Evolutionary conservation across 2,113 vertebrate genomes (phyloP).

Genomic region (Charina bottae): DNA sequence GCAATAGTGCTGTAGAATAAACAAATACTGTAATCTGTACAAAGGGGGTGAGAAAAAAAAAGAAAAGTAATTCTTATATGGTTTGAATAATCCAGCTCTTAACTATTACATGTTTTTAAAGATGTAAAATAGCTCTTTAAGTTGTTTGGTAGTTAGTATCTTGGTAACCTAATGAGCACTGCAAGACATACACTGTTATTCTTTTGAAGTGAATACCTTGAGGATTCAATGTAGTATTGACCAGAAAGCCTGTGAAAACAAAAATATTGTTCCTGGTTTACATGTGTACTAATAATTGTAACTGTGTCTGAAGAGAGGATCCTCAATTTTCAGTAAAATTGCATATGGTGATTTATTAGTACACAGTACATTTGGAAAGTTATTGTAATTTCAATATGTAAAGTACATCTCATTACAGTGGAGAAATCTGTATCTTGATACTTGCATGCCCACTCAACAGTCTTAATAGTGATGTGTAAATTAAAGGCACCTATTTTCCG

Average conservation of each 20-base stretch:
- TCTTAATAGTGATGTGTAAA: neutral
- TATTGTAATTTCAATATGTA: neutral
- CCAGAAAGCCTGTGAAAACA: slow-evolving; percentile 42
- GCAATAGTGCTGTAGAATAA: neutral
- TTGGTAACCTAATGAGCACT: slow-evolving; percentile 72
- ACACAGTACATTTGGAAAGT: neutral
- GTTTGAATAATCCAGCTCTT: neutral
- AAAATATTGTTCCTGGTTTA: slow-evolving; percentile 22
- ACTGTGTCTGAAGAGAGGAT: neutral
- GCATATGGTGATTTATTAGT: neutral
- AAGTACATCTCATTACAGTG: neutral
- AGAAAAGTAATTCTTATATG: neutral
- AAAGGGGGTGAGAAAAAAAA: neutral
- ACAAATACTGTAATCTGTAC: neutral
- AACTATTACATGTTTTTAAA: slow-evolving; percentile 3
- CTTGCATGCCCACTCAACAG: neutral
- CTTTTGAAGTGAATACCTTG: slow-evolving; percentile 51
- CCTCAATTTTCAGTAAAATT: neutral
- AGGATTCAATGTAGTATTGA: slow-evolving; percentile 48
- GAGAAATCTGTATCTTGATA: neutral
- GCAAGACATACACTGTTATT: slow-evolving; percentile 59
- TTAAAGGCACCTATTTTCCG: neutral
- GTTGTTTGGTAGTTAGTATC: slow-evolving; percentile 72
- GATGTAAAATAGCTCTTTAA: slow-evolving; percentile 36
- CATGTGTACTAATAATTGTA: slow-evolving; percentile 18